Base-by-base conservation (phyloP, 2,797 vertebrate species). In the Etheostoma nigrum region DNA sequence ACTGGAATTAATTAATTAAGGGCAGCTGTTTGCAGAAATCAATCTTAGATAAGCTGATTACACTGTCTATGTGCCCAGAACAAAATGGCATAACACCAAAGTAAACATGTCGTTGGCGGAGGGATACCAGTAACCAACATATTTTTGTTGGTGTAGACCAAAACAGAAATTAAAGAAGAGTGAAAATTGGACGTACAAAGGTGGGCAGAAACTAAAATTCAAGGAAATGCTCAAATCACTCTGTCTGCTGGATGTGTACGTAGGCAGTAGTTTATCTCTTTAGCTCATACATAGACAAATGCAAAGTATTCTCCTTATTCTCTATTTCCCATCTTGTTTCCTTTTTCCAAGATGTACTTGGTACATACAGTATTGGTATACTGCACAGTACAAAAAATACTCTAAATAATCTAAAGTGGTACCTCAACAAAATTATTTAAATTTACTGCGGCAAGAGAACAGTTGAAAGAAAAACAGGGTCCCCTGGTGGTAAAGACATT, bases 1-100 rank as follows among this genome's bases (percentile, higher is more conserved):
- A 30, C 30, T 40, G 25, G 4, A 6, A 53, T 19, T 19, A 59
- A 27, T 27, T 27, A 27, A 54, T 57, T 44, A 36, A 70, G 19
- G 25, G 36, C 36, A 19, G 11, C 21, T 63, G 42, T 54, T 45
- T 45, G 23, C 54, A 21, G 48, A 44, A 65, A 53, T 65, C 10
- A 64, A 52, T 70, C 60, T 58, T 51, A 61, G 55, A 61, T 65
- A 66, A 74, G 40, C 25, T 74, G 59, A 55, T 64, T 57, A n/a
- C 42, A 45, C 18, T 49, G 15, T 9, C 13, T 58, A 23, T 42
- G 21, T 54, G 48, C n/a, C n/a, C 14, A 11, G 49, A 49, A 55
- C 21, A 40, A 72, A 42, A 61, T 67, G 44, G 44, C 30, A 45
- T 45, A 27, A 44, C 23, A 73, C 49, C 19, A 51, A 72, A 45